Evolutionary conservation across 2,888 invertebrate species (phyloP).

Genomic region (Sturmia bella): DNA sequence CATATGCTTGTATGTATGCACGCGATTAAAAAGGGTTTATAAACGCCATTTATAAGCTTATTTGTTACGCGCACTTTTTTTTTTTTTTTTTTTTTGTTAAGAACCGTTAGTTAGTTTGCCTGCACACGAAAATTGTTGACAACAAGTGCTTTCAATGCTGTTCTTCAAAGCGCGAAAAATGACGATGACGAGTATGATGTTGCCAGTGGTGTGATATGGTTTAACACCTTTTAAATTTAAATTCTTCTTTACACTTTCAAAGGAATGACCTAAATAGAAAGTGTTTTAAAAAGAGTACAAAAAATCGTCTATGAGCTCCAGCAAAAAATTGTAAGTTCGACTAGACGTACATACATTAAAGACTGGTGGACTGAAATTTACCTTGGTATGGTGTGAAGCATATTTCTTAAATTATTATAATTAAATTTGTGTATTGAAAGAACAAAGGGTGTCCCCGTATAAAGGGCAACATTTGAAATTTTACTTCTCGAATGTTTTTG

Average conservation of each 20-base stretch:
- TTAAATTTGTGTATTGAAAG: no score
- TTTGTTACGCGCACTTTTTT: conserved; percentile 32
- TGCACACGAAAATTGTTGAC: conserved; percentile 13
- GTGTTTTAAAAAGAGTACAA: neutral
- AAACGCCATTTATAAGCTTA: conserved; percentile 44
- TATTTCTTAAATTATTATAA: no score
- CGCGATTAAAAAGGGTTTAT: conserved; percentile 34
- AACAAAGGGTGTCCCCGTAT: no score
- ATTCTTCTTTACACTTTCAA: conserved; percentile 1
- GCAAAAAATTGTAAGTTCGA: no score
- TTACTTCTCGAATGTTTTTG: no score
- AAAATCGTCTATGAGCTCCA: neutral
- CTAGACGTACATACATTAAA: no score
- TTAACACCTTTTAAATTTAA: conserved; percentile 24
- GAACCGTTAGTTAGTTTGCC: neutral
- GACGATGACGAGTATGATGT: conserved; percentile 15
- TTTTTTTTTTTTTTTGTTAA: neutral
- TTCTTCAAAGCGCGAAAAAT: neutral
- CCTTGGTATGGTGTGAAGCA: no score
- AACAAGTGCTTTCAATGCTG: conserved; percentile 28
- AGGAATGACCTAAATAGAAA: conserved; percentile 27
- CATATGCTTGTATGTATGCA: neutral
- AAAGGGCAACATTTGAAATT: no score
- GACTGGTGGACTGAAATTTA: no score
- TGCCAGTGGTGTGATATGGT: neutral